These are phyloP conservation scores for Drosophila sulfurigaster DNA, from an alignment of 1,140 invertebrate genomes.

Conservation along the genomic window DNA sequence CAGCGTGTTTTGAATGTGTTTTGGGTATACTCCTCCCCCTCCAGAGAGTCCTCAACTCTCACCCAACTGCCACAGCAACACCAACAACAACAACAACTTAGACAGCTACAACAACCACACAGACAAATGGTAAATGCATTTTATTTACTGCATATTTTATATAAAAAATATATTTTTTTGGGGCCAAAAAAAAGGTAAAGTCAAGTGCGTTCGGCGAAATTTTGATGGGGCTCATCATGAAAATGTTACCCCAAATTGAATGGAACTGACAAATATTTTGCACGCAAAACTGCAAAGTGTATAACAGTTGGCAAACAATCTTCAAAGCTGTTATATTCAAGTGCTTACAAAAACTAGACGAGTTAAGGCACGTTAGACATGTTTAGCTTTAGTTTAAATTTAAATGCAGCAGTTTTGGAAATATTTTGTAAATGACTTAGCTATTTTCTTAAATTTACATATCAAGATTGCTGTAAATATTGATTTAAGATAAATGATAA, in stretches of 20 bases:
- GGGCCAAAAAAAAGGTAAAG: slow-evolving; percentile 44
- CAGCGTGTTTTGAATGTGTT: slow-evolving; percentile 74
- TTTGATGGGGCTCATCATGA: slow-evolving; percentile 41
- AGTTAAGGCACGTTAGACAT: no score
- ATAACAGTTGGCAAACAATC: slow-evolving; percentile 1
- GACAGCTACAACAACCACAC: not conserved
- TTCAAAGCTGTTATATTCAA: not conserved
- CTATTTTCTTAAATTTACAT: no score
- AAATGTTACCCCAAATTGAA: slow-evolving; percentile 30
- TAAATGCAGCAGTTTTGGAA: no score
- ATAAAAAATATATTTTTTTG: slow-evolving; percentile 15
- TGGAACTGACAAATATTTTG: slow-evolving; percentile 17
- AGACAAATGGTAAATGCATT: slow-evolving; percentile 69
- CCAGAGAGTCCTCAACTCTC: not conserved
- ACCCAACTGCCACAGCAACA: slow-evolving; percentile 1
- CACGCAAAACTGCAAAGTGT: not conserved
- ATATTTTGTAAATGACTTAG: no score
- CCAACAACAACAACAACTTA: slow-evolving; percentile 12
- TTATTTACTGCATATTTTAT: slow-evolving; percentile 70
- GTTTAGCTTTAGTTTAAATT: no score
- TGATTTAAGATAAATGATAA: no score
- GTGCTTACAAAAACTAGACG: slow-evolving; percentile 2
- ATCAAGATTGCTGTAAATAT: no score
- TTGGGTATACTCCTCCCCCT: slow-evolving; percentile 27
- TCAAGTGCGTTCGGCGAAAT: slow-evolving; percentile 48